Base-by-base conservation (phyloP, 2,888 invertebrate genomes). In the Pyralis farinalis region DNA sequence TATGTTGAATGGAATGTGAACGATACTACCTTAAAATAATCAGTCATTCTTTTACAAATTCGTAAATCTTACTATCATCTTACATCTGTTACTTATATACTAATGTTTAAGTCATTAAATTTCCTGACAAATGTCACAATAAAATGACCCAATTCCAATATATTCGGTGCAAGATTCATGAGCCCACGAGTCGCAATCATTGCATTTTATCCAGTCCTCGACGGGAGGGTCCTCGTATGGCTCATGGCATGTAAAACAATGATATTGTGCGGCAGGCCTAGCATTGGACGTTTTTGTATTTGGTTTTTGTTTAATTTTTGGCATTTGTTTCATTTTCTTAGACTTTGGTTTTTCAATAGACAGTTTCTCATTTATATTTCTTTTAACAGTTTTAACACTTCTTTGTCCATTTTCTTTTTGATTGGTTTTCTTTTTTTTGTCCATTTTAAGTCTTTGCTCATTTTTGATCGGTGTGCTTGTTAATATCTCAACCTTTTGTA, bases 141-240 rank as follows among this genome's bases (percentile, higher is more conserved):
- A 39, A 34, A 28, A 39, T 11, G 35, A 12, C 3, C 43, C 39
- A 10, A 35, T 43, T 28, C 39, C 43, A 21, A 32, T 11, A 12
- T 43, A 43, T 16, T 38, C 12, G 6, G 43, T 39, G 16, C 43
- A 43, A 7, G 39, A 7, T 25, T 43, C 39, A 10, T 39, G 43
- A 38, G 43, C 43, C 43, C 38, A 43, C 9, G 12, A 12, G 7
- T 39, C 10, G 25, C 43, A 43, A 22, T 43, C 43, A 8, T 39
- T 36, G 21, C 43, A 43, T 12, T 25, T 10, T 11, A 38, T 43
- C 43, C 43, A 43, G 20, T 43, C 43, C 32, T 43, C 35, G 8
- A 16, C 9, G 22, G 43, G 31, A 11, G 38, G 38, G 20, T 37
- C 21, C 30, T 31, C 34, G 29, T 37, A 43, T 12, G 33, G 39